phyloP scores from a whole-genome alignment of 2,113 vertebrate genomes.

The Syngnathus typhle region DNA sequence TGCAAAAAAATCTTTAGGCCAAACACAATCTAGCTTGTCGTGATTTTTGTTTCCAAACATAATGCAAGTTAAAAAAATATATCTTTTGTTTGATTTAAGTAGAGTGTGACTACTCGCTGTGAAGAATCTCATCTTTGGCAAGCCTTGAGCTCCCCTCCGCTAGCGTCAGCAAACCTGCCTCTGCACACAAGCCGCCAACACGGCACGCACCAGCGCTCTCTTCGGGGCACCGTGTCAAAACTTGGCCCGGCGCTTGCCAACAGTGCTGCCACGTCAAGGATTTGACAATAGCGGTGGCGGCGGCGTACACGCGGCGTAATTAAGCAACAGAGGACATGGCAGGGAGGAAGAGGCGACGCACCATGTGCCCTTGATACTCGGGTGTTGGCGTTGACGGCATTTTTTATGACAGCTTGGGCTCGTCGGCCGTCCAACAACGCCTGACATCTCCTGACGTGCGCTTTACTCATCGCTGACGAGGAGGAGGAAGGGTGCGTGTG shows the following conservation, averaged over 20 bases:
- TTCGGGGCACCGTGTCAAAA: conserved; percentile 61
- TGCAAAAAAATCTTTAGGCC: no score
- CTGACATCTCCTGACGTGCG: conserved; percentile 69
- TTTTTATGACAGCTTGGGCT: conserved; percentile 67
- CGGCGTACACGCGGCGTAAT: conserved; percentile 47
- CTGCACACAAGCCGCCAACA: conserved; percentile 44
- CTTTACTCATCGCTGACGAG: conserved; percentile 66
- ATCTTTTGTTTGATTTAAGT: neutral
- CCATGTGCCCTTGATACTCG: conserved; percentile 62
- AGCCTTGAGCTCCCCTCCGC: conserved; percentile 15
- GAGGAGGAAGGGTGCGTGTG: conserved; percentile 6
- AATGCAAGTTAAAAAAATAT: neutral
- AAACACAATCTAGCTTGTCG: no score
- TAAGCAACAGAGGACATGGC: conserved; percentile 52
- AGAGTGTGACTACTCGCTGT: neutral
- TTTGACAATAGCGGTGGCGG: conserved; percentile 53
- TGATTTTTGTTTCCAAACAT: no score
- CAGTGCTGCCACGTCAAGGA: conserved; percentile 56
- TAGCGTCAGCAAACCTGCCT: conserved; percentile 26
- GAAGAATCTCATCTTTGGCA: conserved; percentile 5
- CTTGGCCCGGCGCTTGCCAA: conserved; percentile 51
- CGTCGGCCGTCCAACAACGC: conserved; percentile 37
- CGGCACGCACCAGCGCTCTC: conserved; percentile 41
- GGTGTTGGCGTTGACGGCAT: conserved; percentile 66
- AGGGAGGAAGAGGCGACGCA: conserved; percentile 47